Evolutionary conservation across 1,140 invertebrate species (phyloP).

Genomic region (Trinorchestia longiramus): DNA sequence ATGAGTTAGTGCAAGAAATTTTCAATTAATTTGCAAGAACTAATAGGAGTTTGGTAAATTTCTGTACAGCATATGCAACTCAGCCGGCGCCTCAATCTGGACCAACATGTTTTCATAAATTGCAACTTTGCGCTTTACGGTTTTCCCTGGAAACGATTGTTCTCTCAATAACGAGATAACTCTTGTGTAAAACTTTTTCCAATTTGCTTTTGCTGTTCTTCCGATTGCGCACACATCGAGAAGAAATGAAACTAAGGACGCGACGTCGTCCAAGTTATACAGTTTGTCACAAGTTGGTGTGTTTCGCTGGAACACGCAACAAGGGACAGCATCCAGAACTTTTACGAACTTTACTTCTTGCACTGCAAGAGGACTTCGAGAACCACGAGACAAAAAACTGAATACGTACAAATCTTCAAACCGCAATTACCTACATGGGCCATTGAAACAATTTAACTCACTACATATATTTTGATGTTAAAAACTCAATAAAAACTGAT

Average conservation of each 20-base stretch:
- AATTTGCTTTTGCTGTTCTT: background rate
- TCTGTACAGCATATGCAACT: background rate
- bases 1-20: background rate
- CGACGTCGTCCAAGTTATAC: background rate
- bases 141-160: background rate
- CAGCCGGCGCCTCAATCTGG: background rate
- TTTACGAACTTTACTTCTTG: background rate
- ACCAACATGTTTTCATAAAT: background rate
- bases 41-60: background rate
- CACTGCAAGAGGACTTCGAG: background rate
- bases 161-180: background rate
- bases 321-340: background rate
- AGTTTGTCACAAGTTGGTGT: constrained; percentile 44
- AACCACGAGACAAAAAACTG: background rate
- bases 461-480: too few relatives aligned
- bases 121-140: background rate
- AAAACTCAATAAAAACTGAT: too few relatives aligned
- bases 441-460: too few relatives aligned
- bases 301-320: background rate
- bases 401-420: background rate
- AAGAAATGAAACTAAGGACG: constrained; percentile 21
- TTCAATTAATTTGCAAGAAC: background rate
- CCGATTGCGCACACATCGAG: constrained; percentile 13
- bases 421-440: too few relatives aligned
- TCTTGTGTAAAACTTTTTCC: constrained; percentile 15